Evolutionary conservation across 2,797 vertebrate species (phyloP), one percentile per base, ranked within the genome.

Genomic region (Gambelia wislizenii): DNA sequence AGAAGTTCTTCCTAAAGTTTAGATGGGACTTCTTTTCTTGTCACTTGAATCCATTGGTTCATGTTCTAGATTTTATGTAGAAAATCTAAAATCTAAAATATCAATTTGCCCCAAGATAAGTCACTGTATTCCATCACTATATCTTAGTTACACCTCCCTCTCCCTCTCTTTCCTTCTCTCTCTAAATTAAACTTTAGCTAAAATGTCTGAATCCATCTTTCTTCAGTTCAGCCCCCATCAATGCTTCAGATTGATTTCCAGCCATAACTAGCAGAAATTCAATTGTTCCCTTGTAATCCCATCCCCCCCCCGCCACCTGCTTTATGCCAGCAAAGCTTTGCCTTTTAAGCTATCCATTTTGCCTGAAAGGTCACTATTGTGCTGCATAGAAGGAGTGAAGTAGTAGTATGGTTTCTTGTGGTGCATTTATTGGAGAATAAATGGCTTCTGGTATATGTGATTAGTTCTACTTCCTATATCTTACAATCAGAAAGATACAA

Each of bases 361-460:
- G 81, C 84, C 82, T 85, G 89, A 93, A 91, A 92, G 83, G 70
- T 92, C 87, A 83, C 79, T 90, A 89, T 59, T 1, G 75, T 90
- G 74, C 52, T 90, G 36, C 74, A 87, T 78, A 75, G n/a, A 75
- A 89, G 69, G 83, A 91, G 89, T 70, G 84, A 92, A 36, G 64
- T 76, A 81, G 49, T 59, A 78, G 22, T 2, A 87, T 85, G 16
- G n/a, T 85, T 72, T 91, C 91, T 90, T 91, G 81, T 84, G 30
- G 47, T 91, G 79, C 76, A 83, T 81, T 86, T 78, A 77, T 77
- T 67, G 92, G 44, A 90, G 3, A 33, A 87, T 81, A 22, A 89
- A 92, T 89, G 64, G 20, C 9, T 44, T 76, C 36, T 80, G 84
- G 5, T 74, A 56, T 61, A 76, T 76, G 84, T 82, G 70, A 72